phyloP scores from a whole-genome alignment of 1,140 invertebrate species.

The Drosophila tani region DNA sequence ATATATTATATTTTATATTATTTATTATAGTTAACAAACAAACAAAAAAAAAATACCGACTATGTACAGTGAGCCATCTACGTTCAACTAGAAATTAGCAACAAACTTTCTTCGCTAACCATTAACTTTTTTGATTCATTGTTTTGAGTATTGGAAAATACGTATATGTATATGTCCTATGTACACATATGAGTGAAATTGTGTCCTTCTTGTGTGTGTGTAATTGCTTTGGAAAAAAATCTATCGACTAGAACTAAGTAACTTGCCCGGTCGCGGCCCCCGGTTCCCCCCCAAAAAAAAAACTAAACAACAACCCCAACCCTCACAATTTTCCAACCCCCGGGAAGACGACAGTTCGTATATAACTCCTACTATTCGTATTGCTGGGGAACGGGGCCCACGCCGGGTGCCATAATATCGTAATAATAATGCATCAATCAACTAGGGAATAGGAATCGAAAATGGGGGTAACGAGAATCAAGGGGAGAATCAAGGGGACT shows the following conservation, averaged over 20 bases:
- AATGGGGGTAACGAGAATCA: slow-evolving; percentile 37
- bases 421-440: slow-evolving; percentile 18
- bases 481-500: slow-evolving; percentile 55
- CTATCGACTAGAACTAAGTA: slow-evolving; percentile 67
- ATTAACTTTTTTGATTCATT: slow-evolving; percentile 50
- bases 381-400: slow-evolving; percentile 27
- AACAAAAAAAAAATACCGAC: slow-evolving; percentile 16
- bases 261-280: slow-evolving; percentile 9
- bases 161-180: slow-evolving; percentile 27
- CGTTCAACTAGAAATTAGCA: slow-evolving; percentile 50
- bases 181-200: slow-evolving; percentile 22
- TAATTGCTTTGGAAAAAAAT: slow-evolving; percentile 70
- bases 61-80: slow-evolving; percentile 50
- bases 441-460: slow-evolving; percentile 37
- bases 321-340: slow-evolving; percentile 13
- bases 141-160: slow-evolving; percentile 30
- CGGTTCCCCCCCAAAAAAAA: not conserved
- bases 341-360: slow-evolving; percentile 46
- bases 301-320: not conserved
- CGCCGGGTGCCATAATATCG: slow-evolving; percentile 7
- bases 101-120: slow-evolving; percentile 52
- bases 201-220: slow-evolving; percentile 19
- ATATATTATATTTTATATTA: not conserved
- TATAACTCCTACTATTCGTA: slow-evolving; percentile 31
- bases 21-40: slow-evolving; percentile 19